A percentile compares a stretch with the other conserved stretches of the same genome.
Evolutionary conservation across 2,888 invertebrate species (phyloP).

Genomic region (Limenitis camilla): DNA sequence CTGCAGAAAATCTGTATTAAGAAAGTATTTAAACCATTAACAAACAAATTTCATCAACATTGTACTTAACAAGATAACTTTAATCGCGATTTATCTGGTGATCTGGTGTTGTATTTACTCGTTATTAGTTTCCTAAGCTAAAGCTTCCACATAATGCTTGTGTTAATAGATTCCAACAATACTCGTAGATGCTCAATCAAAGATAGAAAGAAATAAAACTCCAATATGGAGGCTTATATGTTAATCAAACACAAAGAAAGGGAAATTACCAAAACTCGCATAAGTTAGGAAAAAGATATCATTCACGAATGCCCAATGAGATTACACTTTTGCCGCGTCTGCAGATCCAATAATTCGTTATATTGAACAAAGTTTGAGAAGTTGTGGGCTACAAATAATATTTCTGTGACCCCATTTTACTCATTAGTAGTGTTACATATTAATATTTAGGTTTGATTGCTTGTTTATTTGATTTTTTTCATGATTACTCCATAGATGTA

Average conservation of each 20-base stretch:
- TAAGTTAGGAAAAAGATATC: slow-evolving; percentile 45
- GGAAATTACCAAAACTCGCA: slow-evolving; percentile 30
- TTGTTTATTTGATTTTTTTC: neutral
- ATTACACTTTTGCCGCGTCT: slow-evolving; percentile 45
- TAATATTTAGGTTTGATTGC: slow-evolving; percentile 26
- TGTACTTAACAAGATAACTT: no score
- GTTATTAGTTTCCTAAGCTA: no score
- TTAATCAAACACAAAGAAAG: slow-evolving; percentile 32
- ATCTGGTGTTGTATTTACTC: no score
- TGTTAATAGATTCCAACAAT: neutral
- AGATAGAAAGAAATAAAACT: slow-evolving; percentile 14
- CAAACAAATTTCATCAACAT: no score
- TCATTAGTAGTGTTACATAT: slow-evolving; percentile 56
- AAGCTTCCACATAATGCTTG: no score
- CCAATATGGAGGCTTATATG: slow-evolving; percentile 26
- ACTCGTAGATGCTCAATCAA: neutral
- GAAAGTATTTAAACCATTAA: no score
- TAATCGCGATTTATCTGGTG: no score
- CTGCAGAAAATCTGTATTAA: no score
- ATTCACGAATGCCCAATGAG: slow-evolving; percentile 47
- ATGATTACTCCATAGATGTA: no score
- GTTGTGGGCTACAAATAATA: slow-evolving; percentile 52
- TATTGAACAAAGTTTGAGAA: slow-evolving; percentile 63
- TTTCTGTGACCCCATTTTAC: slow-evolving; percentile 52
- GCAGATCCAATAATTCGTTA: slow-evolving; percentile 67